phyloP scores from a whole-genome alignment of 92 coral and sea anemone species.

The Palythoa grandis region DNA sequence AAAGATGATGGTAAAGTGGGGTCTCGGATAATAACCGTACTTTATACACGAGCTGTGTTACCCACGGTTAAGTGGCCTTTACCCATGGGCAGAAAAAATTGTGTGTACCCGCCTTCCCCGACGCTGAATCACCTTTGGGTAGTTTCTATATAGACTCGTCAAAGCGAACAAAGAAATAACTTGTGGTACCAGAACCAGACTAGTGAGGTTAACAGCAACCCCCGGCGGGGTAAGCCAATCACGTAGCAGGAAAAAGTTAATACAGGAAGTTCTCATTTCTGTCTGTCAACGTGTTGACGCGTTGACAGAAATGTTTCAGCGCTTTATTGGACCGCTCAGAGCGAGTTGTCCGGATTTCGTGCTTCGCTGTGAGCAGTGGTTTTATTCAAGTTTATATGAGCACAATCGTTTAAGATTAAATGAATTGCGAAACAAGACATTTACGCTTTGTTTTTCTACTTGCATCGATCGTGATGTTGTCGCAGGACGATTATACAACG shows the following conservation, averaged over 20 bases:
- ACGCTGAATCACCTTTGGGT: constrained; percentile 12
- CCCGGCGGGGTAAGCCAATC: constrained; percentile 54
- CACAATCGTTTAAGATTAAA: background rate
- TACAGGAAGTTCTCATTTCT: constrained; percentile 24
- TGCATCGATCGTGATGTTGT: no score
- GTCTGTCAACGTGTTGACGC: background rate
- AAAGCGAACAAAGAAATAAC: constrained; percentile 62
- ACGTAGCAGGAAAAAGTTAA: constrained; percentile 41
- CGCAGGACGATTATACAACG: no score
- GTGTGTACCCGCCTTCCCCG: constrained; percentile 60
- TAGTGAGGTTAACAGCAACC: constrained; percentile 40
- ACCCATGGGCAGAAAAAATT: constrained; percentile 49
- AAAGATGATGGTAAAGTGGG: no score
- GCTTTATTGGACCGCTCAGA: background rate
- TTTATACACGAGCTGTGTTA: constrained; percentile 59
- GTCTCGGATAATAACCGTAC: constrained; percentile 48
- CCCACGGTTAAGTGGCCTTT: constrained; percentile 58
- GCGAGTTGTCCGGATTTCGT: constrained; percentile 7
- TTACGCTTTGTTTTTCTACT: background rate
- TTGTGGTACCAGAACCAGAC: constrained; percentile 55
- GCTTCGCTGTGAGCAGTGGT: constrained; percentile 39
- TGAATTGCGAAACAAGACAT: background rate
- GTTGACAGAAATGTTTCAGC: constrained; percentile 4
- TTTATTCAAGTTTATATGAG: background rate
- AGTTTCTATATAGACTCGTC: constrained; percentile 51